A percentile compares a stretch with the other conserved stretches of the same genome.
phyloP scores from a whole-genome alignment of 2,113 vertebrate species.

The Microtus montanus region DNA sequence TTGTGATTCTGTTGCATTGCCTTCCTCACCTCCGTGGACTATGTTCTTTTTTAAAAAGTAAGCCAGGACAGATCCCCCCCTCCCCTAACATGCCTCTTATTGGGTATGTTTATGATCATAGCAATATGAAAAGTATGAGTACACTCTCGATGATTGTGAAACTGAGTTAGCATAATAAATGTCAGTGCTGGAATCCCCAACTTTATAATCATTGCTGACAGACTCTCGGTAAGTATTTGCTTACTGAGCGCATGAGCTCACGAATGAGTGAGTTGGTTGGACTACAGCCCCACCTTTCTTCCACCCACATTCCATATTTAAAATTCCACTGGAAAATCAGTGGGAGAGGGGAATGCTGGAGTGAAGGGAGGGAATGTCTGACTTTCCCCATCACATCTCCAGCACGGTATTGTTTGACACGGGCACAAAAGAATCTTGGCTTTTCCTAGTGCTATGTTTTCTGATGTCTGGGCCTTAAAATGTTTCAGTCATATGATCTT shows the following conservation, averaged over 20 bases:
- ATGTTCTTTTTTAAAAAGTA: background rate
- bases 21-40: background rate
- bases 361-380: background rate
- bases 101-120: background rate
- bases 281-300: background rate
- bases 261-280: conserved; percentile 5
- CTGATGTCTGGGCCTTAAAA: background rate
- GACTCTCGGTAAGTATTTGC: background rate
- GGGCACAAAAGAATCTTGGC: background rate
- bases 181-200: background rate
- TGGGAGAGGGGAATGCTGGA: background rate
- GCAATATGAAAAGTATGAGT: background rate
- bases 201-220: background rate
- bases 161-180: conserved; percentile 6
- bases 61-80: background rate
- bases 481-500: background rate
- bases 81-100: background rate
- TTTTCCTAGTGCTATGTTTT: background rate
- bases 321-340: conserved; percentile 31
- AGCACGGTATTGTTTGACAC: background rate
- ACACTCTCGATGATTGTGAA: background rate
- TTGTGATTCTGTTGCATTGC: background rate
- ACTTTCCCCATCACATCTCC: background rate
- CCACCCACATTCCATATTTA: conserved; percentile 9
- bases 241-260: conserved; percentile 1